Conservation (phyloP, 1,140 invertebrate genomes). For the Cylas formicarius region DNA sequence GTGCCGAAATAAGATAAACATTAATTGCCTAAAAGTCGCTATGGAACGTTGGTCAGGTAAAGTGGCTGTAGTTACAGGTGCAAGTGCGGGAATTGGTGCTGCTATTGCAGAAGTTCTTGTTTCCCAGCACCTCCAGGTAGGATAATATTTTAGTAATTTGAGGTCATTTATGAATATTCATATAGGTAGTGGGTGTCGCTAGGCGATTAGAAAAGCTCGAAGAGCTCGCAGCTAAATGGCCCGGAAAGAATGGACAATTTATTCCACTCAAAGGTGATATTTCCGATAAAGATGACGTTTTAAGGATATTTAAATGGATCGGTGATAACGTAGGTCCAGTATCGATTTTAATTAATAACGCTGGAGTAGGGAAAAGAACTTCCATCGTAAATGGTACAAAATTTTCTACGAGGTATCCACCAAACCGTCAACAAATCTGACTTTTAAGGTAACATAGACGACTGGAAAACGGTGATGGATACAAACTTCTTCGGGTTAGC, state of each 20-base stretch:
- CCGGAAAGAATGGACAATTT: not conserved
- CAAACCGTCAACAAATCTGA: too few species aligned
- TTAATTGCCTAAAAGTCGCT: too few species aligned
- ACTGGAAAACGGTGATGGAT: conserved; percentile 12
- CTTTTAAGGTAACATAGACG: conserved; percentile 31
- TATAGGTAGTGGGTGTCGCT: not conserved
- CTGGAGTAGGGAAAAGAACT: not conserved
- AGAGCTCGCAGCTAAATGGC: not conserved
- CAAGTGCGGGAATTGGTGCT: too few species aligned
- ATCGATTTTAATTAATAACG: not conserved
- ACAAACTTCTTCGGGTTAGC: conserved; percentile 49
- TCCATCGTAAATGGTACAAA: not conserved
- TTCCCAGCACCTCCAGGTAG: too few species aligned
- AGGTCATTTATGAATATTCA: too few species aligned
- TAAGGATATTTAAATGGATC: not conserved
- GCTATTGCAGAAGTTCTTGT: too few species aligned
- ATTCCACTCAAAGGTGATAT: not conserved
- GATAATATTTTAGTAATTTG: too few species aligned
- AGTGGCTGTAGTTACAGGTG: too few species aligned
- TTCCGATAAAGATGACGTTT: not conserved
- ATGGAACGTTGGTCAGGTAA: too few species aligned
- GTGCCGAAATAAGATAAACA: too few species aligned
- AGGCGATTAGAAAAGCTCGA: not conserved
- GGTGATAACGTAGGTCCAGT: not conserved
- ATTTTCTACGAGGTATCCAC: too few species aligned